Evolutionary conservation across 2,797 vertebrate genomes (phyloP).

Genomic region (Chiloscyllium punctatum): DNA sequence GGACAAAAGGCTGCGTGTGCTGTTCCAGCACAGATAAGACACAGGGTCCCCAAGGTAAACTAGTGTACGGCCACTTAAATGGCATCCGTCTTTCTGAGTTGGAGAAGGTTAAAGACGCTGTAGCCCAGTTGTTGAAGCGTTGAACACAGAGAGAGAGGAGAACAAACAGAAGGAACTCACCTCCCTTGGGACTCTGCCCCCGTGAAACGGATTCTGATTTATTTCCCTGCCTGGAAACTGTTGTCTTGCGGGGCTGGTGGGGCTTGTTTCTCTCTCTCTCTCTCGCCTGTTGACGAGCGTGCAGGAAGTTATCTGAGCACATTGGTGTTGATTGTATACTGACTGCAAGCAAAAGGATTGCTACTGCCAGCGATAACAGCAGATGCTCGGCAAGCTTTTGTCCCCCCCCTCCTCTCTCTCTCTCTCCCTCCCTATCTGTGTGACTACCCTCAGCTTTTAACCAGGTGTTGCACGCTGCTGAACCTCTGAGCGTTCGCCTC

Average conservation of each 20-base stretch:
- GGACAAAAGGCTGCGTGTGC: background rate
- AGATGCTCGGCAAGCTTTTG: background rate
- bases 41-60: constrained; percentile 24
- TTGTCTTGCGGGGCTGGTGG: background rate
- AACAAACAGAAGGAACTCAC: background rate
- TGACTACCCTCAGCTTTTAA: background rate
- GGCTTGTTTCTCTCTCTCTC: too few species aligned
- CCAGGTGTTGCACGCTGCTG: constrained; percentile 1
- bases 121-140: background rate
- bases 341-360: background rate
- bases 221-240: background rate
- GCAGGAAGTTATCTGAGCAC: constrained; percentile 24
- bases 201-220: background rate
- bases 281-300: background rate
- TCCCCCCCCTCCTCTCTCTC: background rate
- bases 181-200: background rate
- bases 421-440: background rate
- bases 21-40: constrained; percentile 18
- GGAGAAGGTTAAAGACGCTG: background rate
- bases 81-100: constrained; percentile 44
- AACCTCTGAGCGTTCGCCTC: background rate
- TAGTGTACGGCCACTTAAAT: constrained; percentile 30
- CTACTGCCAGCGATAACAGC: background rate
- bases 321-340: background rate
- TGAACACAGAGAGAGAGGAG: background rate